A percentile compares a stretch with the other conserved stretches of the same genome.
Conservation (phyloP, 2,888 invertebrate species). For the Agrochola litura region DNA sequence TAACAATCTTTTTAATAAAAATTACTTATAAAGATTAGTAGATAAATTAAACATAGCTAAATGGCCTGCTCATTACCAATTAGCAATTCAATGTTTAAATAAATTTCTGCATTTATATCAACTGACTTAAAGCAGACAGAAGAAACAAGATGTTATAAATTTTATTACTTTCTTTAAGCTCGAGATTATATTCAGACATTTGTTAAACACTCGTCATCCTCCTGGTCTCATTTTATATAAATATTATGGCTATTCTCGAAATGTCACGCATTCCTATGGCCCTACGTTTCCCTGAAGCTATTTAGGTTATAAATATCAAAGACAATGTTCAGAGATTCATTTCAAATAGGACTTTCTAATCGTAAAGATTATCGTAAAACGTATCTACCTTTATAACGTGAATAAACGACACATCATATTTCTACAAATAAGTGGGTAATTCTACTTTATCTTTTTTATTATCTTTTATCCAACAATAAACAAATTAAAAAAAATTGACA, state of each 20-base stretch:
- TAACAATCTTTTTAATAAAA: background rate
- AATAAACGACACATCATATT: background rate
- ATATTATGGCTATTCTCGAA: slow-evolving; percentile 53
- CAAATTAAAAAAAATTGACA: no score
- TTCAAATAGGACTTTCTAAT: slow-evolving; percentile 23
- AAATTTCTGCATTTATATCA: slow-evolving; percentile 13
- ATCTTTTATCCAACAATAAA: background rate
- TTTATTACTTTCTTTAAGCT: slow-evolving; percentile 25
- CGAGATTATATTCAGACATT: slow-evolving; percentile 16
- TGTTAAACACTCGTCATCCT: slow-evolving; percentile 22
- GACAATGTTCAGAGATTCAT: slow-evolving; percentile 19
- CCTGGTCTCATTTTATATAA: slow-evolving; percentile 48
- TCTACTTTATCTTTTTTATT: background rate
- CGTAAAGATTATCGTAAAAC: slow-evolving; percentile 4
- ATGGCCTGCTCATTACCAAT: background rate
- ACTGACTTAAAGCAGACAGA: background rate
- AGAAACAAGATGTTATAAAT: slow-evolving; percentile 1
- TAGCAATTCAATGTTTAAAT: slow-evolving; percentile 15
- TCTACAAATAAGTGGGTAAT: background rate
- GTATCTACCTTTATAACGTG: background rate
- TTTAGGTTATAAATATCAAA: slow-evolving; percentile 47
- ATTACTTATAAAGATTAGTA: background rate
- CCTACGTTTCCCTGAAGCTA: slow-evolving; percentile 34
- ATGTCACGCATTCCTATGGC: slow-evolving; percentile 58
- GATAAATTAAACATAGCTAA: background rate